Conservation (phyloP, 2,113 vertebrate species). For the Cyprinus carpio region DNA sequence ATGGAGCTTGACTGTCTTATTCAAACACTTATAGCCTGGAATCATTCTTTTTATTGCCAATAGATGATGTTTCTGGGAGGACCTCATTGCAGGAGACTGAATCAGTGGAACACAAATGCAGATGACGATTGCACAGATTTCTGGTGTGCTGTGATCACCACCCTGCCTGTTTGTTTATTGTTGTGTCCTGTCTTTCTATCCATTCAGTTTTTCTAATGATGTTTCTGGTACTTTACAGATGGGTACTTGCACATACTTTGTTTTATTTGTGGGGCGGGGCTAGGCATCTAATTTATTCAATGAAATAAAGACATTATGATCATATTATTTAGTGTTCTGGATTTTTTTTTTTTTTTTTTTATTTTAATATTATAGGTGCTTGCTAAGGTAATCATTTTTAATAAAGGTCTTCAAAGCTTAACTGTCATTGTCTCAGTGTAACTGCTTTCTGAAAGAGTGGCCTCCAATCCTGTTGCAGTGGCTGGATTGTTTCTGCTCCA, state of each 20-base stretch:
- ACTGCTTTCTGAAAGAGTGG: neutral
- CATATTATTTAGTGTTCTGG: neutral
- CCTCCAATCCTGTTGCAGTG: neutral
- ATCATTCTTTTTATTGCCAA: conserved; percentile 50
- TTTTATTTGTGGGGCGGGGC: conserved; percentile 64
- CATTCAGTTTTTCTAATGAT: conserved; percentile 54
- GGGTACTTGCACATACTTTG: conserved; percentile 58
- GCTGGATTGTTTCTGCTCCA: conserved; percentile 44
- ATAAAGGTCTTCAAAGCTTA: neutral
- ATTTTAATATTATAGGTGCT: too few relatives aligned
- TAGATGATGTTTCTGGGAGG: conserved; percentile 26
- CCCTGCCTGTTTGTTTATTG: conserved; percentile 32
- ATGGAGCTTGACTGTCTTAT: conserved; percentile 15
- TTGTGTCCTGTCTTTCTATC: conserved; percentile 53
- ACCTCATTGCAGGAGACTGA: conserved; percentile 19
- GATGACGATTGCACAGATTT: conserved; percentile 24
- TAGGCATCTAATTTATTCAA: conserved; percentile 81
- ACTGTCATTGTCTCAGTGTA: neutral
- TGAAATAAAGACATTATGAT: conserved; percentile 73
- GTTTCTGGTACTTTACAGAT: conserved; percentile 61
- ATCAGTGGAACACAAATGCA: neutral
- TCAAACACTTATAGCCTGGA: neutral
- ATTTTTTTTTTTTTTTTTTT: too few relatives aligned
- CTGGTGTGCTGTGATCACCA: neutral
- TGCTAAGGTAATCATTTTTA: too few relatives aligned